Base-by-base conservation (phyloP, 2,888 invertebrate genomes). In the Lochmaea crataegi region DNA sequence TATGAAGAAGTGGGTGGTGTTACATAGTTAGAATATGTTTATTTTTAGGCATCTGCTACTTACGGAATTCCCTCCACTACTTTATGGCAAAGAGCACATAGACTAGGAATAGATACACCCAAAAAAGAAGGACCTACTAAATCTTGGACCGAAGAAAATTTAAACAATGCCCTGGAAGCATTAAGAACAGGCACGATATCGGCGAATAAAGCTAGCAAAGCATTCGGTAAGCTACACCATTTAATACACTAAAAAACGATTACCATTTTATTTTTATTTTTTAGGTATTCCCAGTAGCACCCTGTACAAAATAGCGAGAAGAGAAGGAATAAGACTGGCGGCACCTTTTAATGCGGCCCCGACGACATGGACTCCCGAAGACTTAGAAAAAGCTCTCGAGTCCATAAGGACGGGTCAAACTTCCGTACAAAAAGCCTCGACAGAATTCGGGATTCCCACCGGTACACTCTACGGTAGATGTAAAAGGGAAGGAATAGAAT, bases 301-400 rank as follows among this genome's bases (percentile, higher is more conserved):
- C 18, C 87, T 96, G 83, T 96, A 96, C 89, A 96, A 96, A 90
- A 96, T 96, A 82, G 96, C 96, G 42, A 91, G 96, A 77, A 91
- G 95, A 82, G 96, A 96, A 87, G 96, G 96, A 79, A 96, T 96
- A 85, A 91, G 95, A 68, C 88, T 96, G 83, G 94, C 96, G 64
- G 95, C 95, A 74, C 96, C 96, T 5, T 96, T 96, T 88, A 96
- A 96, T 89, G 95, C 96, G 66, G 95, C 95, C 77, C 96, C 96
- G 48, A 95, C 95, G 38, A 92, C 93, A 63, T 96, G 96, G 96
- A 93, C 94, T 16, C 94, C 94, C 48, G 94, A 94, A 78, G 95
- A 96, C 87, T 89, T 96, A 80, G 92, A 92, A 87, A 91, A 93
- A 80, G 96, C 96, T 75, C 89, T 96, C 70, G 94, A 93, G 84